phyloP scores from a whole-genome alignment of 2,888 invertebrate species.

The Lysandra coridon region DNA sequence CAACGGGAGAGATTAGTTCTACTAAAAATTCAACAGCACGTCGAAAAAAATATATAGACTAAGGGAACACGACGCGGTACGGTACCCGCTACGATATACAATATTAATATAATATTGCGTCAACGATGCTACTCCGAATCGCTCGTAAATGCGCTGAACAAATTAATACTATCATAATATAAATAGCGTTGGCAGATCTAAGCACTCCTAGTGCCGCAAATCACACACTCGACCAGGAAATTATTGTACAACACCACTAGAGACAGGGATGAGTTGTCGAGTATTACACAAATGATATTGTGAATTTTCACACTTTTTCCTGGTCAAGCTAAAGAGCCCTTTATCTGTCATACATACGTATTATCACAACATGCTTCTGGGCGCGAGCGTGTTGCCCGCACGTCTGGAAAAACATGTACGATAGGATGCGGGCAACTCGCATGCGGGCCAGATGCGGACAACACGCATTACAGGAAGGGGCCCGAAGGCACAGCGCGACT shows the following conservation, averaged over 20 bases:
- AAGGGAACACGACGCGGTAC: not conserved
- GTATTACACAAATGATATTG: not conserved
- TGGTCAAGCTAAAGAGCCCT: no score
- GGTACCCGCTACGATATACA: not conserved
- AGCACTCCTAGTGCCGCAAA: not conserved
- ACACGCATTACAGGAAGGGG: no score
- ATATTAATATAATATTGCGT: conserved; percentile 18
- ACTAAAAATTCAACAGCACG: conserved; percentile 1
- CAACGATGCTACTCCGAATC: not conserved
- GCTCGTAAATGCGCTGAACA: conserved; percentile 3
- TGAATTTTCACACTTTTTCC: no score
- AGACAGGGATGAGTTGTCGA: not conserved
- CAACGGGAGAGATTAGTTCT: not conserved
- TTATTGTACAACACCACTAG: not conserved
- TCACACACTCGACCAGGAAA: not conserved
- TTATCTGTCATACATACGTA: no score
- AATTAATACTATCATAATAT: conserved; percentile 18
- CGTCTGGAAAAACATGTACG: no score
- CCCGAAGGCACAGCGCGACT: conserved; percentile 33
- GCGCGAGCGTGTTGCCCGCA: no score
- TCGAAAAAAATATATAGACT: not conserved
- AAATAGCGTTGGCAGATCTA: conserved; percentile 34
- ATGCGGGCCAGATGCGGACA: no score
- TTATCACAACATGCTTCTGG: no score
- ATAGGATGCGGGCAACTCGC: no score